Evolutionary conservation across 1,140 invertebrate genomes (phyloP).

Genomic region (Brachystomella parvula): DNA sequence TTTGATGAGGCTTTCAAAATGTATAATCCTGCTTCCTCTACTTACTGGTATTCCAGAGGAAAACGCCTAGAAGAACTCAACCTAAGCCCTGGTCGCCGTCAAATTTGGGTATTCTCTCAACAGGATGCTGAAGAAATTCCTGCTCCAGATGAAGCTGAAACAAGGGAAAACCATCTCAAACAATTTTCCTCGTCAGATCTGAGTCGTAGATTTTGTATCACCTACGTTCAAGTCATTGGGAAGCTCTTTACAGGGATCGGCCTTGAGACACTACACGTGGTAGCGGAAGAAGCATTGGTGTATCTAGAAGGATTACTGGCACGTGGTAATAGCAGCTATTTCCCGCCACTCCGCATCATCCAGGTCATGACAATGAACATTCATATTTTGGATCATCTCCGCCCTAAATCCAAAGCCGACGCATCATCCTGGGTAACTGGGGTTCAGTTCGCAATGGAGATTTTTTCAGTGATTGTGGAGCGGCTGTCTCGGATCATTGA

Average conservation of each 20-base stretch:
- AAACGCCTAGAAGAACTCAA: not conserved
- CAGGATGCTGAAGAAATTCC: too few species aligned
- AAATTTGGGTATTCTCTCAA: not conserved
- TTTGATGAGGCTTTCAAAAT: slow-evolving; percentile 1
- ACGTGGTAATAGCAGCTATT: not conserved
- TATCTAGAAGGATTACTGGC: slow-evolving; percentile 3
- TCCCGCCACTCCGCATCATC: not conserved
- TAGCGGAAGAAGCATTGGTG: not conserved
- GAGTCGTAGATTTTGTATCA: not conserved
- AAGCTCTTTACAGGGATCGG: not conserved
- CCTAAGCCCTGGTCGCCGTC: not conserved
- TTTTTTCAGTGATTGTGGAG: slow-evolving; percentile 15
- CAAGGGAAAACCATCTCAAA: not conserved
- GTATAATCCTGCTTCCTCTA: not conserved
- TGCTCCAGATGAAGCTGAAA: not conserved
- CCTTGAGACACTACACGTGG: not conserved
- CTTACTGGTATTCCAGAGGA: not conserved
- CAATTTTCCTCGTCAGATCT: not conserved
- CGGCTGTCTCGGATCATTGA: not conserved
- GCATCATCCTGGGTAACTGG: not conserved
- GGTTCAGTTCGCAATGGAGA: slow-evolving; percentile 18
- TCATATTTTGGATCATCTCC: not conserved
- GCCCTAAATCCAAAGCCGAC: not conserved
- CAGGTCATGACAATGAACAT: slow-evolving; percentile 1
- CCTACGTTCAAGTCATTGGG: not conserved